Conservation (phyloP, 1,140 invertebrate genomes). For the Coenobita brevimanus region DNA sequence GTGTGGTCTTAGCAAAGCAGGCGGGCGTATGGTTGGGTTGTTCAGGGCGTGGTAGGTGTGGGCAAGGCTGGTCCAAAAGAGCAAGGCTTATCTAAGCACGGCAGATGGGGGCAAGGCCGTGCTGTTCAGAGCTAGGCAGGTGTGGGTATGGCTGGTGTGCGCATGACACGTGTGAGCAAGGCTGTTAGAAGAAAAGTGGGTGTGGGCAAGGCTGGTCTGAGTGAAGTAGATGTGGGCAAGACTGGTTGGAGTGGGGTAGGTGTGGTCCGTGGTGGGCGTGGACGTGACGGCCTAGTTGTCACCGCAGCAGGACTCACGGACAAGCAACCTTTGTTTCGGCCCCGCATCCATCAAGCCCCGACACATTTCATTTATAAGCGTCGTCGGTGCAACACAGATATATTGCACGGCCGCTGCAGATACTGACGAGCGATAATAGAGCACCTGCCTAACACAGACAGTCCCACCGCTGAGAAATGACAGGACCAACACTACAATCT, state of each 20-base stretch:
- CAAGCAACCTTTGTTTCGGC: constrained; percentile 52
- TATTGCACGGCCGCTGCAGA: constrained; percentile 55
- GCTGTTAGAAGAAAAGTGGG: background rate
- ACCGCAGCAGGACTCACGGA: constrained; percentile 61
- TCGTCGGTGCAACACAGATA: constrained; percentile 56
- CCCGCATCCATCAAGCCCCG: constrained; percentile 53
- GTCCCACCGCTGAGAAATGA: constrained; percentile 59
- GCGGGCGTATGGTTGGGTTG: too few species aligned
- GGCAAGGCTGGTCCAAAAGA: too few species aligned
- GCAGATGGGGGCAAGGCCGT: too few species aligned
- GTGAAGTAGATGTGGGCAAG: background rate
- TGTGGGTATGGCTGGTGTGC: too few species aligned
- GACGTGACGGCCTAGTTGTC: constrained; percentile 51
- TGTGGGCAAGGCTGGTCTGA: background rate
- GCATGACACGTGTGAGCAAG: too few species aligned
- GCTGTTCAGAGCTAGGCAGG: too few species aligned
- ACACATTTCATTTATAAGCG: constrained; percentile 66
- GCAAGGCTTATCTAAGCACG: too few species aligned
- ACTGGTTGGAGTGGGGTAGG: background rate
- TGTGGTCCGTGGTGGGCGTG: background rate
- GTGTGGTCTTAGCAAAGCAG: too few species aligned
- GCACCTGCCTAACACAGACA: constrained; percentile 58
- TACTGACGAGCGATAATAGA: constrained; percentile 63
- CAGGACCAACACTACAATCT: constrained; percentile 63
- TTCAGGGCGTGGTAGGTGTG: too few species aligned